Evolutionary conservation across 2,113 vertebrate genomes (phyloP).

Genomic region (Melanerpes formicivorus): DNA sequence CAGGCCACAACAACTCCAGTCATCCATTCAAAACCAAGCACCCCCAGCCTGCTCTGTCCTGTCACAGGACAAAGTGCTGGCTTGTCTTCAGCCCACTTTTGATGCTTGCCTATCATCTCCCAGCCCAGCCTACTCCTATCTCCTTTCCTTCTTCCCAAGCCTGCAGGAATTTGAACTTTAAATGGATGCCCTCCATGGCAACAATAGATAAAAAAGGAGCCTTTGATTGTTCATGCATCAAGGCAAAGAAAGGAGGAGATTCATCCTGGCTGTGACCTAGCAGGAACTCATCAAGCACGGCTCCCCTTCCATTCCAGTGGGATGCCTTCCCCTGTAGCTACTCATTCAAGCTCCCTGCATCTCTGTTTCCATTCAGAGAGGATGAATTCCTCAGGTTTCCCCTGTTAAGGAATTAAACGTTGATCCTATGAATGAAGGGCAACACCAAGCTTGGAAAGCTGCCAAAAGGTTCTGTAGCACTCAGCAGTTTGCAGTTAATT

Average conservation of each 20-base stretch:
- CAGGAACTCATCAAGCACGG: slow-evolving; percentile 61
- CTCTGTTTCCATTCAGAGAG: slow-evolving; percentile 65
- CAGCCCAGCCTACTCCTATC: slow-evolving; percentile 69
- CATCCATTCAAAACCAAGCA: slow-evolving; percentile 69
- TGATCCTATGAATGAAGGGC: slow-evolving; percentile 64
- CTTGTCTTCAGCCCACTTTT: slow-evolving; percentile 76
- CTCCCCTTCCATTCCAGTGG: slow-evolving; percentile 59
- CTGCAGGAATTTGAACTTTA: slow-evolving; percentile 77
- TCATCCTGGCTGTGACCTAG: slow-evolving; percentile 66
- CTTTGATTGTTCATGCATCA: slow-evolving; percentile 79
- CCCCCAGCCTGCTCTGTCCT: slow-evolving; percentile 56
- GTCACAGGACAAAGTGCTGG: slow-evolving; percentile 74
- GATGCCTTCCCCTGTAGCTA: slow-evolving; percentile 56
- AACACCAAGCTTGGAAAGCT: slow-evolving; percentile 53
- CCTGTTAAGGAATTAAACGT: slow-evolving; percentile 59
- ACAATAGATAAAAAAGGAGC: slow-evolving; percentile 78
- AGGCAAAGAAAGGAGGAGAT: slow-evolving; percentile 70
- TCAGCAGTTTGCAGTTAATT: slow-evolving; percentile 45
- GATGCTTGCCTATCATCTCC: slow-evolving; percentile 74
- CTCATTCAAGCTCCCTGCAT: slow-evolving; percentile 60
- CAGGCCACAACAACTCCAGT: slow-evolving; percentile 41
- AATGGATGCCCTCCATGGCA: slow-evolving; percentile 69
- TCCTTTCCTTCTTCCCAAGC: slow-evolving; percentile 73
- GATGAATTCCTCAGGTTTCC: slow-evolving; percentile 69
- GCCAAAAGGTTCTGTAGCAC: slow-evolving; percentile 48